Evolutionary conservation across 2,113 vertebrate genomes (phyloP).

Genomic region (Acanthochromis polyacanthus): DNA sequence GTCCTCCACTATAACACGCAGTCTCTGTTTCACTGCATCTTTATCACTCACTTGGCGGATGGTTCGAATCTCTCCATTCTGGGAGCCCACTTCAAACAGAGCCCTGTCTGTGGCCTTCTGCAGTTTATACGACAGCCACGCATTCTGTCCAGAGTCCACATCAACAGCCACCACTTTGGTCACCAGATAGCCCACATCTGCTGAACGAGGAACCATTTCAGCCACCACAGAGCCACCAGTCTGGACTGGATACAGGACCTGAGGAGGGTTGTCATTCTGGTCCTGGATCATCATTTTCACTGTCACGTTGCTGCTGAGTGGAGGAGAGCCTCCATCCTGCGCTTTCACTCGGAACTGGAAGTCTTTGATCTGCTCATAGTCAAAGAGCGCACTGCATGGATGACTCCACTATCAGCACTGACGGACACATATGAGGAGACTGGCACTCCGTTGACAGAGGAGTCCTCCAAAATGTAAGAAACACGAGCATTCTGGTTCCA

Average conservation of each 20-base stretch:
- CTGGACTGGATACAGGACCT: constrained; percentile 59
- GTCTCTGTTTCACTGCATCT: constrained; percentile 71
- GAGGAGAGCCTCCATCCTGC: too few species aligned
- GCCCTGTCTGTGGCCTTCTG: constrained; percentile 13
- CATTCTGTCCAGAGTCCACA: constrained; percentile 73
- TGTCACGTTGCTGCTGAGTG: constrained; percentile 24
- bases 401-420: too few species aligned
- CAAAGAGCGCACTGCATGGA: too few species aligned
- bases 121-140: constrained; percentile 44
- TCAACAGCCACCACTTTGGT: constrained; percentile 81
- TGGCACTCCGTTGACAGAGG: constrained; percentile 33
- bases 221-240: constrained; percentile 44
- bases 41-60: constrained; percentile 69
- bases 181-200: constrained; percentile 71
- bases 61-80: constrained; percentile 80
- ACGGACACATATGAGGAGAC: constrained; percentile 11
- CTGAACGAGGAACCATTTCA: constrained; percentile 60
- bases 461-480: constrained; percentile 62
- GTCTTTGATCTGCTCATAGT: too few species aligned
- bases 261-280: constrained; percentile 56
- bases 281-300: constrained; percentile 61
- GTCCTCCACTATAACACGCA: background rate
- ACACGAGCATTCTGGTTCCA: constrained; percentile 57
- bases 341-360: too few species aligned
- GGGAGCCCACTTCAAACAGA: constrained; percentile 74